Conservation (phyloP, 2,113 vertebrate genomes). For the Benitochromis conjunctus region DNA sequence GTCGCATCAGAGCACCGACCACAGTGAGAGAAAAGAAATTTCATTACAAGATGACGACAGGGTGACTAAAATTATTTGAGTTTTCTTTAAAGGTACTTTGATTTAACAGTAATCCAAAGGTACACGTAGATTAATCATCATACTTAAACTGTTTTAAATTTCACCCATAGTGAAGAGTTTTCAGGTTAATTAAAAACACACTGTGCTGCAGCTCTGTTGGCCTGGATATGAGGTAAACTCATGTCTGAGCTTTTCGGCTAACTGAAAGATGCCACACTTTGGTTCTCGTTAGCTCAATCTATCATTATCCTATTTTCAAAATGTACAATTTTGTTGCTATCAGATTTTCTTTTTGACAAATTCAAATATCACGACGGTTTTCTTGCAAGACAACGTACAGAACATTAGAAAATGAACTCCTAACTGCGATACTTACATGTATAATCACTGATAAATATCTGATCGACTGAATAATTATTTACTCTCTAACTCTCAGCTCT, state of each 20-base stretch:
- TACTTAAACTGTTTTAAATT: background rate
- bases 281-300: background rate
- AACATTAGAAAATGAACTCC: background rate
- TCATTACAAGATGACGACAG: background rate
- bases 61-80: background rate
- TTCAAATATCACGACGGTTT: rapidly evolving
- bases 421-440: background rate
- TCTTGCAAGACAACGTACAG: background rate
- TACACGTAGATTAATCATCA: background rate
- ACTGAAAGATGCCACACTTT: background rate
- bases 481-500: background rate
- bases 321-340: background rate
- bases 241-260: background rate
- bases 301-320: background rate
- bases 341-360: background rate
- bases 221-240: background rate
- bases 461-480: background rate
- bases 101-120: rapidly evolving
- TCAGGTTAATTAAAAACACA: background rate
- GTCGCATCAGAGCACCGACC: background rate
- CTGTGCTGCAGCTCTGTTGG: background rate
- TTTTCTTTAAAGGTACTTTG: background rate
- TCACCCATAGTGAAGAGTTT: background rate
- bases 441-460: background rate
- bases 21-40: background rate